Evolutionary conservation across 2,113 vertebrate species (phyloP).

Genomic region (Poecilia latipinna): DNA sequence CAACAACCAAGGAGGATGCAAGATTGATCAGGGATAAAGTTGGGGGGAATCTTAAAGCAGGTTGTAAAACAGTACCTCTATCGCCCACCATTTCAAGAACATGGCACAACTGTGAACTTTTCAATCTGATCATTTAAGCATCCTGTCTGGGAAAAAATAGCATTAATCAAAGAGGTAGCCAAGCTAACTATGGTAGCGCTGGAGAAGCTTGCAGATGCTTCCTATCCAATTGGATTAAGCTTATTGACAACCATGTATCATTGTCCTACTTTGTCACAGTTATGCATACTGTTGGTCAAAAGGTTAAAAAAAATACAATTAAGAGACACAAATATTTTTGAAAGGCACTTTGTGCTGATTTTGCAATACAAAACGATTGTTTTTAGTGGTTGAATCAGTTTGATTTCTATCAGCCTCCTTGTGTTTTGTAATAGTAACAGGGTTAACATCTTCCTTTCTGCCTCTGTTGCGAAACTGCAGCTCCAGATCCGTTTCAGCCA

Average conservation of each 20-base stretch:
- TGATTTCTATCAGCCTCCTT: not conserved
- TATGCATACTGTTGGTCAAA: not conserved
- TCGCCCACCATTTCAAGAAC: too few species aligned
- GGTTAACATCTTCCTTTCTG: conserved; percentile 24
- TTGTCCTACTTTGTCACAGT: not conserved
- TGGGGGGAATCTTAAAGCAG: too few species aligned
- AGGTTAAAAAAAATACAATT: not conserved
- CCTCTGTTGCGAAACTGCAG: conserved; percentile 30
- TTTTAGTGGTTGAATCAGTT: not conserved
- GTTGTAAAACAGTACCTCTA: too few species aligned
- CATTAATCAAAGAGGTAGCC: too few species aligned
- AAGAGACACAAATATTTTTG: not conserved
- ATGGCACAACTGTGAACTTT: too few species aligned
- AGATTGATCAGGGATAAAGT: too few species aligned
- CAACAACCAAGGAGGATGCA: too few species aligned
- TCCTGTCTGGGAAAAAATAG: too few species aligned
- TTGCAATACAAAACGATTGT: not conserved
- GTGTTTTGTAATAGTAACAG: not conserved
- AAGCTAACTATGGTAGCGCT: too few species aligned
- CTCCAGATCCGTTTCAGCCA: conserved; percentile 28
- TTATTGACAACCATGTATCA: not conserved
- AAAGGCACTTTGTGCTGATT: not conserved
- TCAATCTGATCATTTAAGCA: too few species aligned
- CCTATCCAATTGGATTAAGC: not conserved
- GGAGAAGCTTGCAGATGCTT: not conserved